phyloP scores from a whole-genome alignment of 2,797 vertebrate species.

The Cossypha caffra region DNA sequence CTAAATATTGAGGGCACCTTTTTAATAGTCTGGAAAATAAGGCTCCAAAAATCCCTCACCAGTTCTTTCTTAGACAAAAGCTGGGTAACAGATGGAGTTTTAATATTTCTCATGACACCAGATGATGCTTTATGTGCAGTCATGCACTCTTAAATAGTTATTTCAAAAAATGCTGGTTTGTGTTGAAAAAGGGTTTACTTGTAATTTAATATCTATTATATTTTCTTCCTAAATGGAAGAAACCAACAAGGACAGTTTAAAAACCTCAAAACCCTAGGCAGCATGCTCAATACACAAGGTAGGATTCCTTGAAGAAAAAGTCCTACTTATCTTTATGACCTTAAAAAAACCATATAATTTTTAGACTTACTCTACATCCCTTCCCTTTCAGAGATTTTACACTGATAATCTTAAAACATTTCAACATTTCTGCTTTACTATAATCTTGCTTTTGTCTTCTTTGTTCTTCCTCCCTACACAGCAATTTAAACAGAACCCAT shows the following conservation, averaged over 20 bases:
- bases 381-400: background rate
- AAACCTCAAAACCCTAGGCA: background rate
- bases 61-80: background rate
- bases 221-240: background rate
- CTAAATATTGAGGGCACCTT: background rate
- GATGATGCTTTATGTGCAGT: background rate
- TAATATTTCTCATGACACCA: slow-evolving; percentile 10
- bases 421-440: background rate
- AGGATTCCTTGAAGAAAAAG: background rate
- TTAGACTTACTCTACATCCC: background rate
- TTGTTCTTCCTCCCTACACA: background rate
- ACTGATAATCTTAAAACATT: background rate
- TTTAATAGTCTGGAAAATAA: slow-evolving; percentile 4
- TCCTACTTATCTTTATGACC: background rate
- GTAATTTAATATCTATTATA: background rate
- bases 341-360: accelerated
- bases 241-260: background rate
- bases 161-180: background rate
- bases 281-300: background rate
- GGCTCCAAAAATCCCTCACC: background rate
- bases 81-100: slow-evolving; percentile 35
- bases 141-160: background rate
- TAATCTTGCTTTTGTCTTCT: background rate
- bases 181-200: background rate
- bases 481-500: background rate